phyloP scores from a whole-genome alignment of 2,888 invertebrate genomes.

The Mythimna impura region DNA sequence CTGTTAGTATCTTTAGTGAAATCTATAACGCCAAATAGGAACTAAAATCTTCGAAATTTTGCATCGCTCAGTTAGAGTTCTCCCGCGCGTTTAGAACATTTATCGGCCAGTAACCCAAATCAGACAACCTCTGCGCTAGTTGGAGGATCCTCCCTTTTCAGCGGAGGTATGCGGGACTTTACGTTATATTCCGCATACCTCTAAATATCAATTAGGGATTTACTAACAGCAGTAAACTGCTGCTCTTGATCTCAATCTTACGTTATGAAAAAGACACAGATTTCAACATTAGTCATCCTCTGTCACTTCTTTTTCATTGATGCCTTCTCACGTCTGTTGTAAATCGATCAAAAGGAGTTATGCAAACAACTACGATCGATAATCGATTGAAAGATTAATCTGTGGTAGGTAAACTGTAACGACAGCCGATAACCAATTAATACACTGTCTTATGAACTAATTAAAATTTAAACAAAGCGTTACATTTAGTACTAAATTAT shows the following conservation, averaged over 20 bases:
- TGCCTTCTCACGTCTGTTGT: neutral
- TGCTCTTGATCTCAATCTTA: neutral
- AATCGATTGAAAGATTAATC: neutral
- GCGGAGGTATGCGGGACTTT: no score
- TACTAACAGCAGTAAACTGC: neutral
- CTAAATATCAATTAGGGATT: neutral
- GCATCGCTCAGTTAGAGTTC: no score
- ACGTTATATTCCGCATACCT: no score
- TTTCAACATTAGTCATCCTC: neutral
- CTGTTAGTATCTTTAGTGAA: no score
- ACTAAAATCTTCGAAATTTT: no score
- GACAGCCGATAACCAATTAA: neutral
- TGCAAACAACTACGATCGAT: neutral
- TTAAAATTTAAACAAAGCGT: constrained; percentile 31
- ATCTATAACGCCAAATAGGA: no score
- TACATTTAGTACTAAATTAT: constrained; percentile 35
- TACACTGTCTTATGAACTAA: neutral
- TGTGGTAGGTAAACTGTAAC: neutral
- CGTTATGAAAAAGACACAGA: neutral
- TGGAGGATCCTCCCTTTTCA: no score
- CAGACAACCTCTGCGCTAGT: no score
- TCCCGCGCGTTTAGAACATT: no score
- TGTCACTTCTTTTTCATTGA: neutral
- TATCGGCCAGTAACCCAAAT: no score
- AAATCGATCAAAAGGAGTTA: no score